Evolutionary conservation across 2,888 invertebrate genomes (phyloP), one percentile per base, ranked within the genome.

Genomic region (Malachius bipustulatus): DNA sequence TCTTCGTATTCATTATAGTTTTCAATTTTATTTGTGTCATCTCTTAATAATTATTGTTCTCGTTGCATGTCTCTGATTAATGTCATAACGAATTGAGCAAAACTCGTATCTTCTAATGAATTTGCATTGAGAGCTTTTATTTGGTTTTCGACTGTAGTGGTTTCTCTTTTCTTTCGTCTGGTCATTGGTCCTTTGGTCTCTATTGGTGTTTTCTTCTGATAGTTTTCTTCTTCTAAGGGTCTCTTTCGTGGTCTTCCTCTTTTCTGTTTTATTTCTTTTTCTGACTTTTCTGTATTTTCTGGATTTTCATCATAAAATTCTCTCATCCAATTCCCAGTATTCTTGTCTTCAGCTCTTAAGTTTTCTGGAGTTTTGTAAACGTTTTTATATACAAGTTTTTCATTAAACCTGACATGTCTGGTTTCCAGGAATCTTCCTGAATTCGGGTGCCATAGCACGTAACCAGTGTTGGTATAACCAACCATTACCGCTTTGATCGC

Each of bases 291-390:
- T 30, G 15, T n/a, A 14, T 30, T 11, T 4, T 8, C 11, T 30
- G n/a, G n/a, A n/a, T n/a, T n/a, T n/a, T n/a, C 24, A 24, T 24
- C 24, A 9, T 9, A 9, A 24, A 24, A 24, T n/a, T 24, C 24
- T 24, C n/a, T 24, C 24, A 24, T 24, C 24, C 24, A 24, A 24
- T 24, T 24, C 24, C 24, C n/a, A n/a, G n/a, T n/a, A n/a, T n/a
- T n/a, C n/a, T n/a, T n/a, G n/a, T n/a, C n/a, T n/a, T n/a, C n/a
- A n/a, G n/a, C n/a, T n/a, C n/a, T n/a, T n/a, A n/a, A n/a, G n/a
- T n/a, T n/a, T n/a, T n/a, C n/a, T n/a, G n/a, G n/a, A n/a, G n/a
- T n/a, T n/a, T n/a, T n/a, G n/a, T n/a, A n/a, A n/a, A n/a, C n/a
- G n/a, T n/a, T n/a, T n/a, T n/a, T n/a, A n/a, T n/a, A n/a, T n/a